phyloP scores from a whole-genome alignment of 2,888 invertebrate species.

The Chrysolina oricalcia region DNA sequence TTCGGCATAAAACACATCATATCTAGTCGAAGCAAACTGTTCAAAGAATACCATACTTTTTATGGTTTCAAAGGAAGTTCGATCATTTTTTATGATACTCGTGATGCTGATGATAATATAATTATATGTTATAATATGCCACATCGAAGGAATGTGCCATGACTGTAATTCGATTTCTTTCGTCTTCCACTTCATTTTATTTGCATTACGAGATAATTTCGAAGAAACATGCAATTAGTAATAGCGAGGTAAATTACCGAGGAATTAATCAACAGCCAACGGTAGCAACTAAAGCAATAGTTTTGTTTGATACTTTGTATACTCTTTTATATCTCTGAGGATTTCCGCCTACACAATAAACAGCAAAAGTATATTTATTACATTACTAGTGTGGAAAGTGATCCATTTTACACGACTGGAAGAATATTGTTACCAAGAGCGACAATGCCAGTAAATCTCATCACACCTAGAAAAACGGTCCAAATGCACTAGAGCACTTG shows the following conservation, averaged over 20 bases:
- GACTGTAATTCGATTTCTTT: slow-evolving; percentile 55
- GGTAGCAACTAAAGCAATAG: slow-evolving; percentile 19
- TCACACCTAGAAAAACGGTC: too few relatives aligned
- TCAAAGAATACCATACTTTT: slow-evolving; percentile 28
- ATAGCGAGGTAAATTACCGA: slow-evolving; percentile 41
- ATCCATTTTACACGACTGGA: too few relatives aligned
- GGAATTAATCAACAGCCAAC: slow-evolving; percentile 42
- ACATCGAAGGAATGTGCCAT: slow-evolving; percentile 50
- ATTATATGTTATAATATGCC: slow-evolving; percentile 48
- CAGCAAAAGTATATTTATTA: neutral
- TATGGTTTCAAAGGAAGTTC: slow-evolving; percentile 36
- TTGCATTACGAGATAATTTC: slow-evolving; percentile 52
- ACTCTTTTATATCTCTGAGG: neutral
- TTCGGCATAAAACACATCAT: slow-evolving; percentile 32
- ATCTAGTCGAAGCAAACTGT: slow-evolving; percentile 32
- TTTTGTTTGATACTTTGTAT: neutral
- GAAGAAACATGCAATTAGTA: slow-evolving; percentile 51
- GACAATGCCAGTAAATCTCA: too few relatives aligned
- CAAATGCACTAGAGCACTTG: too few relatives aligned
- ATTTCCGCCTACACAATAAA: neutral
- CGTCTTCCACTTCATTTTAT: slow-evolving; percentile 55
- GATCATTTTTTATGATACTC: slow-evolving; percentile 38
- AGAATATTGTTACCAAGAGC: too few relatives aligned
- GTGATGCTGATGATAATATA: slow-evolving; percentile 53
- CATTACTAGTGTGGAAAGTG: too few relatives aligned